Evolutionary conservation across 1,140 invertebrate genomes (phyloP).

Genomic region (Pararge aegeria): DNA sequence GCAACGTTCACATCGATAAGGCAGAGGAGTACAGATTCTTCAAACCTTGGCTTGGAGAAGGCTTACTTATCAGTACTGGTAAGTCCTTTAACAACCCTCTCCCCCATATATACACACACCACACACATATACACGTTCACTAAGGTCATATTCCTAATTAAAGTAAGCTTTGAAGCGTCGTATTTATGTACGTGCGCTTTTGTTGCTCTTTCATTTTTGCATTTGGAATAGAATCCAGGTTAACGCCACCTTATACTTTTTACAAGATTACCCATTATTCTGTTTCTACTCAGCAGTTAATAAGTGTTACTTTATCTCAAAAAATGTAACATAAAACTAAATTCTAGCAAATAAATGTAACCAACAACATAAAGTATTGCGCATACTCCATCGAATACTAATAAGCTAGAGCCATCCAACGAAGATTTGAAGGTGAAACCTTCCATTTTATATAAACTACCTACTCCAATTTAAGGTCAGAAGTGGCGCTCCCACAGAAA

Average conservation of each 20-base stretch:
- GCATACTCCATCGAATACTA: constrained; percentile 23
- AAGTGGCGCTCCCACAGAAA: constrained; percentile 91
- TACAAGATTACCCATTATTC: too few relatives aligned
- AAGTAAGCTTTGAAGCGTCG: too few relatives aligned
- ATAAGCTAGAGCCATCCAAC: constrained; percentile 15
- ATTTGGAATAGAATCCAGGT: too few relatives aligned
- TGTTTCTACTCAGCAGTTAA: too few relatives aligned
- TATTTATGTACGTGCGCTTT: too few relatives aligned
- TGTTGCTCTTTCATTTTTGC: too few relatives aligned
- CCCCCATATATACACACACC: neutral
- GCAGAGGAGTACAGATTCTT: constrained; percentile 86
- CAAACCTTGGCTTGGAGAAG: constrained; percentile 87
- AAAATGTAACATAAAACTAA: neutral
- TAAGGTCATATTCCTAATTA: neutral
- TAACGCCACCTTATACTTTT: too few relatives aligned
- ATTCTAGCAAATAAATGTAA: constrained; percentile 8
- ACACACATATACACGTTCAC: too few relatives aligned
- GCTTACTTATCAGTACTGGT: constrained; percentile 88
- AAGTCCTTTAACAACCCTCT: constrained; percentile 32
- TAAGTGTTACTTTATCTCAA: too few relatives aligned
- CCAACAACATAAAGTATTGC: constrained; percentile 15
- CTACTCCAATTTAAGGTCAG: constrained; percentile 78
- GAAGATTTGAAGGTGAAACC: neutral
- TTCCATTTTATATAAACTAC: too few relatives aligned
- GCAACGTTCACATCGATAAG: constrained; percentile 88